Evolutionary conservation across 2,888 invertebrate genomes (phyloP), one percentile per base, ranked within the genome.

Genomic region (Lepidochrysops patricia): DNA sequence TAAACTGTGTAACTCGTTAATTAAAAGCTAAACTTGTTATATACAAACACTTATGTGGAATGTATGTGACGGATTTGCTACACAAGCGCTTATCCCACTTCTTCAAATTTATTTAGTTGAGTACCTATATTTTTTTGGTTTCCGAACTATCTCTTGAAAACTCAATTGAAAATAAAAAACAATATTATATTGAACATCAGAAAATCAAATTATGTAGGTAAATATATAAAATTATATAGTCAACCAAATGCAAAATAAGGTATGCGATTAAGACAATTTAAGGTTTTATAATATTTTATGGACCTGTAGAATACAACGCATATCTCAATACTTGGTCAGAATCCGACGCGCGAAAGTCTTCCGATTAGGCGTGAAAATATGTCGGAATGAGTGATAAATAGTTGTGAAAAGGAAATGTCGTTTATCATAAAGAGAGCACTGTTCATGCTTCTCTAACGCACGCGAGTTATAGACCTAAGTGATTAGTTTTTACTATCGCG

Each of bases 341-440:
- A 43, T 43, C 37, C 15, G 7, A 15, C 7, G 43, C 7, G 43
- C 19, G 43, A 43, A 43, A 43, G 43, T 43, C 9, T 43, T 43
- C 12, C 23, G 12, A 43, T 23, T 43, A 54, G 12, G 58, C 52
- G 52, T 59, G 58, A 52, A 35, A 52, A 35, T 50, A 59, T 59
- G 58, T 49, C 34, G 58, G 58, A 19, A 58, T 29, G 23, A 15
- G 50, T 59, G 58, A 58, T 52, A 59, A 35, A 52, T 59, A 37
- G 34, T 59, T 52, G 59, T 59, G 48, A 57, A 54, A 65, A 62
- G 60, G 62, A 60, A 64, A 56, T 60, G 58, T 58, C 54, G 37
- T 57, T 57, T 59, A 62, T 43, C 64, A 64, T 60, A 57, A 61
- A 62, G 62, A 65, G 65, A 65, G 52, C 27, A 59, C 37, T 48